A percentile compares a stretch with the other conserved stretches of the same genome.
Evolutionary conservation across 1,140 invertebrate genomes (phyloP).

Genomic region (Aethina tumida): DNA sequence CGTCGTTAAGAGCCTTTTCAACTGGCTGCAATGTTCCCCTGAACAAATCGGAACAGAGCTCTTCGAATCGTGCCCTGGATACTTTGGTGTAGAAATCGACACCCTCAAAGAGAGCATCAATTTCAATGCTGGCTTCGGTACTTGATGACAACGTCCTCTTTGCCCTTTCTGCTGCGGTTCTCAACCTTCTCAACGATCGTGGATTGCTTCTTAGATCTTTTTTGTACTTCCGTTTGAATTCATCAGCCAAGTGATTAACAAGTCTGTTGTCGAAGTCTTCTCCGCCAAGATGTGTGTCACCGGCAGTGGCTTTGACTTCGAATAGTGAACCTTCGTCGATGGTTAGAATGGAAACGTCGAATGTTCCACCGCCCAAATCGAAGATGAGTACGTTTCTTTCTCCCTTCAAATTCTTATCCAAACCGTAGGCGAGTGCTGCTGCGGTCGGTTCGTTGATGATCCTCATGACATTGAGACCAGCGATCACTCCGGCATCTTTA

Average conservation of each 20-base stretch:
- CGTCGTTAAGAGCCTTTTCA: conserved; percentile 54
- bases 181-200: conserved; percentile 45
- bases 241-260: conserved; percentile 52
- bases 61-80: conserved; percentile 47
- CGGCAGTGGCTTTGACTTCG: conserved; percentile 55
- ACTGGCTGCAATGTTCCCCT: conserved; percentile 42
- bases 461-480: conserved; percentile 46
- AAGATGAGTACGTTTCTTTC: conserved; percentile 43
- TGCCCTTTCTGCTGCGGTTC: conserved; percentile 49
- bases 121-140: conserved; percentile 41
- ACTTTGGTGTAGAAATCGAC: conserved; percentile 43
- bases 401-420: conserved; percentile 46
- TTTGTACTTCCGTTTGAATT: conserved; percentile 41
- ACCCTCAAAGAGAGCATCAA: conserved; percentile 42
- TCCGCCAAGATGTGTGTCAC: conserved; percentile 50
- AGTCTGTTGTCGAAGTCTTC: conserved; percentile 73
- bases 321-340: conserved; percentile 61
- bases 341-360: conserved; percentile 62
- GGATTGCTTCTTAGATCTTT: conserved; percentile 40
- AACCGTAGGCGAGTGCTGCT: conserved; percentile 48
- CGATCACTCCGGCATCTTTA: conserved; percentile 52
- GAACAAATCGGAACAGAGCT: conserved; percentile 42
- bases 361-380: conserved; percentile 44
- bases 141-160: conserved; percentile 43
- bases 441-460: conserved; percentile 58